Percentiles rank a stretch among this genome's conserved stretches.
phyloP scores from a whole-genome alignment of 2,888 invertebrate species.

The Dyspetes luteomarginatus region DNA sequence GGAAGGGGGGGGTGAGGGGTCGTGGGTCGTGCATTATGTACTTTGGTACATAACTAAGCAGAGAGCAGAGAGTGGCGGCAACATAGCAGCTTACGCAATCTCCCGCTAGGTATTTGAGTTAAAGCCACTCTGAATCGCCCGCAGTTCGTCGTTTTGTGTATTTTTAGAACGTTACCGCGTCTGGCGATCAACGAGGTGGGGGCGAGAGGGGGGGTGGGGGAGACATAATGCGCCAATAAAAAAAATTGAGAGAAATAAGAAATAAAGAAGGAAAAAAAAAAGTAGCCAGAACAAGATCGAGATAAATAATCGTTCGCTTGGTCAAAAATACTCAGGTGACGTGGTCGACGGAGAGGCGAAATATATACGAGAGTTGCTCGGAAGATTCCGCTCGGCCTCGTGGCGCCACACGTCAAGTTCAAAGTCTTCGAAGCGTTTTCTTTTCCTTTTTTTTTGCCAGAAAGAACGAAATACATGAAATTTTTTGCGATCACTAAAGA shows the following conservation, averaged over 20 bases:
- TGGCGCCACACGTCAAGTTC: slow-evolving; percentile 53
- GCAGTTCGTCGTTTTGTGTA: slow-evolving; percentile 67
- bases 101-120: slow-evolving; percentile 73
- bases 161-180: slow-evolving; percentile 76
- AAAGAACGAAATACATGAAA: not conserved
- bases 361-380: slow-evolving; percentile 15
- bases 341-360: slow-evolving; percentile 7
- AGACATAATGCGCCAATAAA: not conserved
- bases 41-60: not conserved
- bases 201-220: not conserved
- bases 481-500: not conserved
- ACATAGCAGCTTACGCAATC: slow-evolving; percentile 76
- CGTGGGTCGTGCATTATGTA: slow-evolving; percentile 37
- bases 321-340: slow-evolving; percentile 53
- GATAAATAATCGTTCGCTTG: slow-evolving; percentile 46
- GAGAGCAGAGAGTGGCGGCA: slow-evolving; percentile 11
- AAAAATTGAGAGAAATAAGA: slow-evolving; percentile 33
- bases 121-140: slow-evolving; percentile 77
- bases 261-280: slow-evolving; percentile 7
- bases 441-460: not conserved
- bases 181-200: slow-evolving; percentile 57
- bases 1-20: too few species aligned
- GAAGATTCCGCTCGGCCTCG: slow-evolving; percentile 30
- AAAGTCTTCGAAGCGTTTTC: slow-evolving; percentile 36
- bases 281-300: slow-evolving; percentile 13